phyloP scores from a whole-genome alignment of 2,113 vertebrate species.

The zebrafish (Danio rerio) region DNA sequence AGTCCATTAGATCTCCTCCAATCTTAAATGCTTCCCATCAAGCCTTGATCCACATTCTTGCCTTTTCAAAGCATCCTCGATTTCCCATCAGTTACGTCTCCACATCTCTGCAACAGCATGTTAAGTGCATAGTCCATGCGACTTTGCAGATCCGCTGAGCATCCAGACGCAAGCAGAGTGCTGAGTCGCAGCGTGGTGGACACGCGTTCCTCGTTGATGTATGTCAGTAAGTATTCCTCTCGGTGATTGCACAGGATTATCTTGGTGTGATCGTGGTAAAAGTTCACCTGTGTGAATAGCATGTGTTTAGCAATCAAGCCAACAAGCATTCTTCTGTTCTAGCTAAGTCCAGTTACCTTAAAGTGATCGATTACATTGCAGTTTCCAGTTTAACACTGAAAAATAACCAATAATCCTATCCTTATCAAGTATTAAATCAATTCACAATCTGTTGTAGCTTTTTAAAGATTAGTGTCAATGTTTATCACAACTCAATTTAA shows the following conservation, averaged over 20 bases:
- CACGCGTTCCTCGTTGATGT: constrained; percentile 87
- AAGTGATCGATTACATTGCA: too few relatives aligned
- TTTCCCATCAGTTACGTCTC: constrained; percentile 68
- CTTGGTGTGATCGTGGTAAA: constrained; percentile 91
- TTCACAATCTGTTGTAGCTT: too few relatives aligned
- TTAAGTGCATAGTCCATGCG: constrained; percentile 89
- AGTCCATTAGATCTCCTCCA: constrained; percentile 17
- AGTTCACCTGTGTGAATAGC: constrained; percentile 80
- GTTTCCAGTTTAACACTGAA: too few relatives aligned
- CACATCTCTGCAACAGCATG: constrained; percentile 86
- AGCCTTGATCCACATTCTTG: not conserved
- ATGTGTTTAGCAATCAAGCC: constrained; percentile 1
- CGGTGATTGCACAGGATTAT: constrained; percentile 85
- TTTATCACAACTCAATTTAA: too few relatives aligned
- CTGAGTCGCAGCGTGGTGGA: constrained; percentile 83
- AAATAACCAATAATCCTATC: too few relatives aligned
- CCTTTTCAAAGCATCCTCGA: not conserved
- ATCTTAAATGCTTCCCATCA: constrained; percentile 5
- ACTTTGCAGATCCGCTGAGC: constrained; percentile 79
- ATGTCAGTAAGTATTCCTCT: constrained; percentile 86
- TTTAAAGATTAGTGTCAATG: too few relatives aligned
- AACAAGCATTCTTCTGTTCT: too few relatives aligned
- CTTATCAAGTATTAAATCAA: too few relatives aligned
- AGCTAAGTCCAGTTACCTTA: too few relatives aligned
- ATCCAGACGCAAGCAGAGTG: constrained; percentile 81